Conservation (phyloP, 2,888 invertebrate species). For the Synergus itoensis region DNA sequence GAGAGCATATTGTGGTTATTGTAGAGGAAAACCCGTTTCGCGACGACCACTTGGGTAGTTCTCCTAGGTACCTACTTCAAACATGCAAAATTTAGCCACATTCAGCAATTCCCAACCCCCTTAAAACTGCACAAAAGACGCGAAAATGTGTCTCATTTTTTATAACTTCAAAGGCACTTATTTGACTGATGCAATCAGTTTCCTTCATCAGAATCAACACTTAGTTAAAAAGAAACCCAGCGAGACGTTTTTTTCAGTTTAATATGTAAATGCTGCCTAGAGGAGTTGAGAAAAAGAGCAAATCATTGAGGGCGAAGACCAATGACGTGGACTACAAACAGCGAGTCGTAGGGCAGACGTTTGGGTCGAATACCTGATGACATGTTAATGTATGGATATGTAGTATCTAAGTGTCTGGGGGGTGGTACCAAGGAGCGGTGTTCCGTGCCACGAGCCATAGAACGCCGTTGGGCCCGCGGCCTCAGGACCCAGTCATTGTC, state of each 20-base stretch:
- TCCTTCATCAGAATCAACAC: too few relatives aligned
- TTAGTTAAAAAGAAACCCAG: too few relatives aligned
- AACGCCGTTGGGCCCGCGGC: constrained; percentile 59
- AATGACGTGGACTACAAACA: background rate
- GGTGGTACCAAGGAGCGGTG: constrained; percentile 54
- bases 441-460: constrained; percentile 65
- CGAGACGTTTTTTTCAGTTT: too few relatives aligned
- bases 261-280: too few relatives aligned
- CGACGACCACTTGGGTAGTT: constrained; percentile 53
- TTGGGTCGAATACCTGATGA: constrained; percentile 62
- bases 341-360: background rate
- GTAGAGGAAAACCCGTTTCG: constrained; percentile 62
- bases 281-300: background rate
- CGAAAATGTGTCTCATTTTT: background rate
- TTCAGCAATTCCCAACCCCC: background rate
- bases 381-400: constrained; percentile 73
- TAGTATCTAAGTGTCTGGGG: constrained; percentile 64
- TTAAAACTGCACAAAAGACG: background rate
- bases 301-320: background rate
- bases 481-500: constrained; percentile 74
- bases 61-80: background rate
- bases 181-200: too few relatives aligned
- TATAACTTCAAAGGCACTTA: too few relatives aligned
- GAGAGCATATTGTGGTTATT: constrained; percentile 73
- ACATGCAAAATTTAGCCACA: background rate